Evolutionary conservation across 2,888 invertebrate species (phyloP), one percentile per base, ranked within the genome.

Genomic region (Digitonthophagus gazella): DNA sequence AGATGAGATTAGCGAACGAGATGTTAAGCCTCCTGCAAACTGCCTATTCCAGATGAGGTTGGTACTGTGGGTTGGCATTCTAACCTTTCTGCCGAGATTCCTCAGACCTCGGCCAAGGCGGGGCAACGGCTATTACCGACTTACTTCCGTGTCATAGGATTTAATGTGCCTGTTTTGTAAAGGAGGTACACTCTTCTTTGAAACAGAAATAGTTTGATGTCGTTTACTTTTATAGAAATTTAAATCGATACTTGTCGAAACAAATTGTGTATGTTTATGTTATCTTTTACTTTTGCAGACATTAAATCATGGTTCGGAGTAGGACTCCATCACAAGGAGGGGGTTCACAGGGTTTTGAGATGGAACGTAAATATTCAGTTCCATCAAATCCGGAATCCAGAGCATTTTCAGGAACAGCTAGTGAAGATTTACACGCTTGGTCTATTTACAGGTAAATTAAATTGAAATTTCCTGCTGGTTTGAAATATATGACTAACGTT

Each of bases 391-490:
- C 93, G 69, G 89, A 89, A 76, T 87, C 88, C n/a, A 79, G 86
- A 73, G 82, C 87, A 75, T 91, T 91, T 70, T 89, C 93, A 72
- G 91, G 90, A 72, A 93, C 93, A 81, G 93, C 94, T 76, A 93
- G 93, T 66, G 96, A 96, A 81, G 96, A 96, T 82, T 87, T 97
- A 71, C 96, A 97, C 82, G 96, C 96, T 71, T 97, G 97, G 97
- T 96, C 96, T 74, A 97, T 97, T 81, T 94, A 94, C 85, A 91
- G 93, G 93, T 93, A 82, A n/a, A n/a, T n/a, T n/a, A n/a, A n/a
- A n/a, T n/a, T n/a, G n/a, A n/a, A n/a, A 66, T n/a, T 64, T 15
- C 28, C 28, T 44, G 11, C n/a, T n/a, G n/a, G n/a, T n/a, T n/a
- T n/a, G n/a, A n/a, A n/a, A n/a, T n/a, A n/a, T n/a, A n/a, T n/a